Base-by-base conservation (phyloP, 2,888 invertebrate species). In the Machimus atricapillus region DNA sequence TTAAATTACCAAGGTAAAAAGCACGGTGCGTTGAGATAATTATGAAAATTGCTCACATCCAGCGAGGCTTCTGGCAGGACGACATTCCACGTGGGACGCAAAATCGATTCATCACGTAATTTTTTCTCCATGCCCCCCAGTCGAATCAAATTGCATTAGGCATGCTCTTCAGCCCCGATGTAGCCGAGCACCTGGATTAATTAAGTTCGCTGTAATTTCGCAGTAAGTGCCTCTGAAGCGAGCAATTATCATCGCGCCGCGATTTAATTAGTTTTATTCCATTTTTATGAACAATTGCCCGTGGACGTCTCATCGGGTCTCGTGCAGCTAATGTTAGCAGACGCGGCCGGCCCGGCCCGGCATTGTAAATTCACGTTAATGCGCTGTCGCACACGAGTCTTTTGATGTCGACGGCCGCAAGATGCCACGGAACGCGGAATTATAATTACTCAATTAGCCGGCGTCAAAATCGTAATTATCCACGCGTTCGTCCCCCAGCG, bases 361-460 rank as follows among this genome's bases (percentile, higher is more conserved):
- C 78, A 78, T 43, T 43, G 37, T 43, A 78, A 43, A 78, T 14
- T 4, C 43, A 46, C 40, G 23, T 40, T 78, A 78, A 19, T 78
- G 78, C 43, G 27, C 43, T 14, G 40, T 23, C 78, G 78, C 79
- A 82, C 58, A 58, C 58, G 81, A 82, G 12, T 58, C 58, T 34
- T 66, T 82, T 82, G 82, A 82, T 82, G 34, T 58, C 23, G 58
- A 7, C 82, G 9, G n/a, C 66, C 66, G 66, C 19, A 3, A 31
- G 27, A 16, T 66, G 40, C 58, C 14, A 37, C 34, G 37, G 16
- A 52, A 82, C 34, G 66, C 37, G 66, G 82, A 82, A 58, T 58
- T 82, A 58, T 58, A 82, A 58, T 34, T 82, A 82, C 82, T 82
- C 58, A 82, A 81, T 82, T 82, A 58, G 31, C 82, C 23, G 58